Base-by-base conservation (phyloP, 2,113 vertebrate species). In the Labeo rohita region DNA sequence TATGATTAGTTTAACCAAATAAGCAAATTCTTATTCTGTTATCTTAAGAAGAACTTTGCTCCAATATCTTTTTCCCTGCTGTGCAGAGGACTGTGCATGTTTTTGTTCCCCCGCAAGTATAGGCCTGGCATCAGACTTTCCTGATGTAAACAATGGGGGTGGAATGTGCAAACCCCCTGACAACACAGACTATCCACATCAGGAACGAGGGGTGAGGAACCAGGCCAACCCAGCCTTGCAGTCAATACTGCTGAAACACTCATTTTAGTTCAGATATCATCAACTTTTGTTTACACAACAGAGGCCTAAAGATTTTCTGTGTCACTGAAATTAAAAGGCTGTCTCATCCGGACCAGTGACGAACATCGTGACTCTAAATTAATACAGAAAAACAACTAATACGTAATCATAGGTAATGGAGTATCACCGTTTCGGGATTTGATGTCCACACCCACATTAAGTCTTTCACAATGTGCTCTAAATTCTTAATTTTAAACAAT, bases 111-210 rank as follows among this genome's bases (percentile, higher is more conserved):
- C 59, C 49, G 36, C 70, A 61, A 28, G 72, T 81, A 90, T 84
- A 85, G 84, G 79, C 39, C 21, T 86, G 87, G 89, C 85, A 83
- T 90, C 86, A 89, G 66, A 84, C 86, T 86, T 90, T 90, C 89
- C 91, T 89, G 81, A 36, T 81, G 73, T 3, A 88, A 89, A 91
- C 91, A 91, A 90, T 83, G 77, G 89, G 75, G 66, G 83, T 87
- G 89, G 92, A 92, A 92, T 90, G 89, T 85, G 87, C 83, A 54
- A 86, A 90, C 86, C 86, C 83, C 85, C 85, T 70, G 86, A 91
- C 89, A 88, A 81, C 80, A 47, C 86, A 86, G 73, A n/a, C 66
- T 21, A 80, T 65, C 56, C 65, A 74, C 50, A 65, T 47, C 83
- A 65, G 56, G 3, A 78, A 43, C 61, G 54, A 75, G 65, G 70